Evolutionary conservation across 2,113 vertebrate genomes (phyloP).

Genomic region (Ondatra zibethicus): DNA sequence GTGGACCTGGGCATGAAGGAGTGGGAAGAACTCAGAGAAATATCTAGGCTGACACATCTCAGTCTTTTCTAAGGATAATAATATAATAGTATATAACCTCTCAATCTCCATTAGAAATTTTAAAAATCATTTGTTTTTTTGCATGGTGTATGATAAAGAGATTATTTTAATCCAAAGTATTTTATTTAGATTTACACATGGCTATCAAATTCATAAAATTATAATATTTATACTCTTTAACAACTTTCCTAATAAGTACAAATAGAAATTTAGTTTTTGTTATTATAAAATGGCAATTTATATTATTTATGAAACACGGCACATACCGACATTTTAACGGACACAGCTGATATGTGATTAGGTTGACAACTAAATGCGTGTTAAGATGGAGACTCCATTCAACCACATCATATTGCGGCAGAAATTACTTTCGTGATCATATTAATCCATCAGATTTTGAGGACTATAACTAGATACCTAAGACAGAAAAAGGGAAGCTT

Average conservation of each 20-base stretch:
- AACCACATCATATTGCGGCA: neutral
- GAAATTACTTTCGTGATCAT: slow-evolving; percentile 6
- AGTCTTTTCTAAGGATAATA: neutral
- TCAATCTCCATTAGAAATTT: neutral
- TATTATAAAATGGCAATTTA: neutral
- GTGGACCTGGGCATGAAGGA: neutral
- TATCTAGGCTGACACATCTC: neutral
- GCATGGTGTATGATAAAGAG: neutral
- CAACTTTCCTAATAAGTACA: slow-evolving; percentile 25
- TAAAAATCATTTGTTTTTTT: neutral
- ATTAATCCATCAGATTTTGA: neutral
- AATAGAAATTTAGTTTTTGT: slow-evolving; percentile 3
- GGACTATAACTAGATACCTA: neutral
- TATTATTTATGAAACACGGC: slow-evolving; percentile 30
- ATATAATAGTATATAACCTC: neutral
- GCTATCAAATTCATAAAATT: neutral
- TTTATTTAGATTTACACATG: neutral
- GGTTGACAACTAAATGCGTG: neutral
- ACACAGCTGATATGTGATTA: neutral
- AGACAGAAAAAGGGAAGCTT: neutral
- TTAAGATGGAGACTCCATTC: neutral
- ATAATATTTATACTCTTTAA: slow-evolving; percentile 17
- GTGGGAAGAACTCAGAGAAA: neutral
- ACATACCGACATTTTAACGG: neutral
- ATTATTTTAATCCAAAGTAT: neutral